Conservation (phyloP, 2,888 invertebrate species). For the Plemyria rubiginata region DNA sequence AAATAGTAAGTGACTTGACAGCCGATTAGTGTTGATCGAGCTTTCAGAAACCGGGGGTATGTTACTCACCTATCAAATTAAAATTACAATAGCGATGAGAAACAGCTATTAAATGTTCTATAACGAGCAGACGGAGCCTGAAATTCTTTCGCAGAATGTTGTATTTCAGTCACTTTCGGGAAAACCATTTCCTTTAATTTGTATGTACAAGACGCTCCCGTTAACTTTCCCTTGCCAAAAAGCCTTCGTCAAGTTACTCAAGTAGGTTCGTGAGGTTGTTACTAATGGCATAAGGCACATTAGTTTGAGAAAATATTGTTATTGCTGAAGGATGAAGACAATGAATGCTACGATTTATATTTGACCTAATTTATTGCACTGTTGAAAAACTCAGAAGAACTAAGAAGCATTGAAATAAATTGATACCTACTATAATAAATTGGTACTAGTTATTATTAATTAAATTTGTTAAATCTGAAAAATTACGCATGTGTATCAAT, state of each 20-base stretch:
- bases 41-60: too few relatives aligned
- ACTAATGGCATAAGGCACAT: slow-evolving; percentile 56
- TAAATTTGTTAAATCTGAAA: too few relatives aligned
- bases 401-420: too few relatives aligned
- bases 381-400: too few relatives aligned
- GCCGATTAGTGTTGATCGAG: too few relatives aligned
- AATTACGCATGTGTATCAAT: too few relatives aligned
- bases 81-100: too few relatives aligned
- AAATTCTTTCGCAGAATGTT: slow-evolving; percentile 2
- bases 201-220: slow-evolving; percentile 68
- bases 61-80: too few relatives aligned
- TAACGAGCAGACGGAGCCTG: background rate
- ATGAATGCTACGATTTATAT: background rate
- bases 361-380: too few relatives aligned
- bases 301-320: slow-evolving; percentile 45
- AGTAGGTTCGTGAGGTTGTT: slow-evolving; percentile 77
- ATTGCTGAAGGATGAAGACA: slow-evolving; percentile 15
- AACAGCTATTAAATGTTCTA: background rate
- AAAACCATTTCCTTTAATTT: slow-evolving; percentile 69
- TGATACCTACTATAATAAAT: too few relatives aligned
- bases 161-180: slow-evolving; percentile 45
- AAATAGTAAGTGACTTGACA: too few relatives aligned
- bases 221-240: slow-evolving; percentile 74
- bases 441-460: too few relatives aligned
- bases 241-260: slow-evolving; percentile 80